Evolutionary conservation across 1,140 invertebrate genomes (phyloP).

Genomic region (Bombyx mori): ASM3026992v2 NC_085116.1:17206001-17206500

Average conservation of each 20-base stretch:
- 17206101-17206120: not conserved
- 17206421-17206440: too few species aligned
- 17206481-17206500: slow-evolving; percentile 37
- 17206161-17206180: too few species aligned
- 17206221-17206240: slow-evolving; percentile 90
- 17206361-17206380: slow-evolving; percentile 96
- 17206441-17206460: too few species aligned
- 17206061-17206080: too few species aligned
- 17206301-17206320: slow-evolving; percentile 92
- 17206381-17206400: slow-evolving; percentile 72
- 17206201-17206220: slow-evolving; percentile 91
- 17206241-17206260: slow-evolving; percentile 92
- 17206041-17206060: too few species aligned
- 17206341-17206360: slow-evolving; percentile 89
- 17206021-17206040: too few species aligned
- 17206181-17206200: slow-evolving; percentile 73
- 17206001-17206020: too few species aligned
- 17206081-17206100: too few species aligned
- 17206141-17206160: not conserved
- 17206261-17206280: slow-evolving; percentile 95
- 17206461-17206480: too few species aligned
- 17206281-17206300: slow-evolving; percentile 96
- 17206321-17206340: slow-evolving; percentile 93
- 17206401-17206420: too few species aligned
- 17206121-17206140: not conserved